Conservation (phyloP, 2,113 vertebrate species). For the Ochotona curzoniae region DNA sequence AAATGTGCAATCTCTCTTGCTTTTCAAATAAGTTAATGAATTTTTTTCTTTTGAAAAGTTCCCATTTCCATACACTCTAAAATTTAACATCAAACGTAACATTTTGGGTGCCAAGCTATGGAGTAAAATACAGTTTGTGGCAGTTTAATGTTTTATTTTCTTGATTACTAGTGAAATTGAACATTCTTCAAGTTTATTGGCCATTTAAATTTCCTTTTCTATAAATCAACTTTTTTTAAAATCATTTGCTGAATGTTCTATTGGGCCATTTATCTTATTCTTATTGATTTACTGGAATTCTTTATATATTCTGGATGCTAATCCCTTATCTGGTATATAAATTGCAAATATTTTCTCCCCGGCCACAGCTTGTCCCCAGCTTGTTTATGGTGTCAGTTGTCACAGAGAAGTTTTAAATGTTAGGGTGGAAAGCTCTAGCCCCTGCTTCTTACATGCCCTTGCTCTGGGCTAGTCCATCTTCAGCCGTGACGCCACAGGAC, state of each 20-base stretch:
- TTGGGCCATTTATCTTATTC: slow-evolving; percentile 76
- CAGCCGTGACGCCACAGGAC: neutral
- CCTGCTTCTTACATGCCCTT: neutral
- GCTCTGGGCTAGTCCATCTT: neutral
- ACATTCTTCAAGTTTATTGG: slow-evolving; percentile 78
- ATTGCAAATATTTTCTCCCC: slow-evolving; percentile 72
- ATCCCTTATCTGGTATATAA: slow-evolving; percentile 76
- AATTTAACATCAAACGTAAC: slow-evolving; percentile 7
- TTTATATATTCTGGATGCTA: slow-evolving; percentile 81
- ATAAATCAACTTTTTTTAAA: slow-evolving; percentile 75
- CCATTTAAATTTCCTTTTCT: slow-evolving; percentile 78
- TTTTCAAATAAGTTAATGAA: too few species aligned
- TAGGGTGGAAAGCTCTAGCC: neutral
- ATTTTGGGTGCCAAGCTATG: slow-evolving; percentile 6
- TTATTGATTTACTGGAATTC: slow-evolving; percentile 80
- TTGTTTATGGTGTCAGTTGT: slow-evolving; percentile 70
- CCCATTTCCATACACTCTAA: neutral
- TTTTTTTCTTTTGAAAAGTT: neutral
- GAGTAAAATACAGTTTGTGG: slow-evolving; percentile 54
- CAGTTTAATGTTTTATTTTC: slow-evolving; percentile 76
- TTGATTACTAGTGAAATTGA: slow-evolving; percentile 73
- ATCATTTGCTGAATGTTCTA: slow-evolving; percentile 76
- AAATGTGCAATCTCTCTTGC: too few species aligned
- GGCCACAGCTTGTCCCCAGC: slow-evolving; percentile 61
- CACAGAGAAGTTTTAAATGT: slow-evolving; percentile 54